Conservation (phyloP, 2,797 vertebrate genomes). For the Pagetopsis macropterus region DNA sequence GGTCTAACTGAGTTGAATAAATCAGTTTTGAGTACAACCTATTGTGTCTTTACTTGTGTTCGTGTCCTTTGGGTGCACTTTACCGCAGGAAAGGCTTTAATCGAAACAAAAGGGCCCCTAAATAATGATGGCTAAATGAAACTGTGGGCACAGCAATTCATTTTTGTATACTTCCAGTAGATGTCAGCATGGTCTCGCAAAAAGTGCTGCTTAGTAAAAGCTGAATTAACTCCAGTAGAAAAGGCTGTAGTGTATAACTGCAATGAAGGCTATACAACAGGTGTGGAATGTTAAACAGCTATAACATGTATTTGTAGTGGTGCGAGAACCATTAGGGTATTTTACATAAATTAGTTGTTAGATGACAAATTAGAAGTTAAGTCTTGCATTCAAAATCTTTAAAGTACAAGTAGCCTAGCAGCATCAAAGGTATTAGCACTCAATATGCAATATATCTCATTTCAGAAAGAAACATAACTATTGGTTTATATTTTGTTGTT, state of each 20-base stretch:
- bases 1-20: constrained; percentile 73
- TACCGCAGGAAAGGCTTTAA: not conserved
- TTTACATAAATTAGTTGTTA: not conserved
- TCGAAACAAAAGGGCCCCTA: not conserved
- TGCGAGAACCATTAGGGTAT: not conserved
- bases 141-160: not conserved
- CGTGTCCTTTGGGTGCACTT: not conserved
- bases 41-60: constrained; percentile 13
- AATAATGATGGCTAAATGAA: not conserved
- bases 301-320: not conserved
- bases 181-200: constrained; percentile 37
- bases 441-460: not conserved
- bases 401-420: not conserved
- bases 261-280: no score
- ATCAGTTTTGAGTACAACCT: constrained; percentile 70
- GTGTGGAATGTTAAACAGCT: not conserved
- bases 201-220: not conserved
- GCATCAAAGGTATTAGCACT: no score
- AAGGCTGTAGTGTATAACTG: not conserved
- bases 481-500: no score
- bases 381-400: not conserved
- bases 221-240: not conserved
- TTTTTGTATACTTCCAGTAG: constrained; percentile 50
- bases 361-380: not conserved
- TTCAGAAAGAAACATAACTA: not conserved